Percentiles rank a stretch among this genome's conserved stretches.
Evolutionary conservation across 2,797 vertebrate species (phyloP).

Genomic region (Percopsis omiscomaycus): DNA sequence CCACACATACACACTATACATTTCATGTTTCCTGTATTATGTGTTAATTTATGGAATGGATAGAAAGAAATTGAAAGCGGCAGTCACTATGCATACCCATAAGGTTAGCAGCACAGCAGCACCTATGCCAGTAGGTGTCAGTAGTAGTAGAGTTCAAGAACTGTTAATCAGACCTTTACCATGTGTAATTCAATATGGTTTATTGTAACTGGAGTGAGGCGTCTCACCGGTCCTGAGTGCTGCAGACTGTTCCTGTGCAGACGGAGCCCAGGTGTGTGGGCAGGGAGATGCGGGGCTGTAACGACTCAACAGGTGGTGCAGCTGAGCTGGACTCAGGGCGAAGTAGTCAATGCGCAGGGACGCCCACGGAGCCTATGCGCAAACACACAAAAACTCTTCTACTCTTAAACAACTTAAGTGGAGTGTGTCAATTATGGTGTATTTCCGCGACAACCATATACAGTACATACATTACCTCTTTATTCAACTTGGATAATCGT

Average conservation of each 20-base stretch:
- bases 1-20: too few relatives aligned
- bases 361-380: slow-evolving; percentile 72
- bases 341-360: slow-evolving; percentile 72
- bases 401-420: neutral
- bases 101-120: too few relatives aligned
- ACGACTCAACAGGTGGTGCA: slow-evolving; percentile 79
- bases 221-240: slow-evolving; percentile 68
- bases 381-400: slow-evolving; percentile 7
- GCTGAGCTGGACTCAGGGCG: slow-evolving; percentile 73
- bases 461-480: too few relatives aligned
- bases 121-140: too few relatives aligned
- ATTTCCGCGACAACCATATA: too few relatives aligned
- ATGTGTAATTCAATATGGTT: too few relatives aligned
- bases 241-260: slow-evolving; percentile 51
- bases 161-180: neutral
- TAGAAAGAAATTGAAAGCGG: too few relatives aligned
- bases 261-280: slow-evolving; percentile 71
- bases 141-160: neutral
- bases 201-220: too few relatives aligned
- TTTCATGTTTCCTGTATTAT: too few relatives aligned
- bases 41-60: too few relatives aligned
- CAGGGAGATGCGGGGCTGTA: slow-evolving; percentile 69
- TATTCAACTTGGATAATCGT: too few relatives aligned
- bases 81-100: too few relatives aligned
- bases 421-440: neutral